Base-by-base conservation (phyloP, 1,140 invertebrate species). In the Megalopta genalis region DNA sequence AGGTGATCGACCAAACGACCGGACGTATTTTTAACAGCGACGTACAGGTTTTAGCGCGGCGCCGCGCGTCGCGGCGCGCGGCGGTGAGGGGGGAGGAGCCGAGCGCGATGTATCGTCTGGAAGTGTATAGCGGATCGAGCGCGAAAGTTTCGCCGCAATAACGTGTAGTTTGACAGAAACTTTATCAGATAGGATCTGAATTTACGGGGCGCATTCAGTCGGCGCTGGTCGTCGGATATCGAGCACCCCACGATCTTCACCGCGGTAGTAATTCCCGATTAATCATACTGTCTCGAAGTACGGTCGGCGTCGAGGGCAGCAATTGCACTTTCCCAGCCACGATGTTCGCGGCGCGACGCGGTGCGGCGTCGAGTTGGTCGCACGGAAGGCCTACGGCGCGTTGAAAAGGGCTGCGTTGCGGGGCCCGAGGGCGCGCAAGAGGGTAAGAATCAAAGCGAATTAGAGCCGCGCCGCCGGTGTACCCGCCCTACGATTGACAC, bases 401-500 rank as follows among this genome's bases (percentile, higher is more conserved):
- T 21, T 4, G 49, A 1, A 5, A 3, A 14, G 49, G 49, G 2
- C 14, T 21, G 16, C 14, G 49, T 21, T 12, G 49, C 0, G 6
- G 52, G 1, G n/a, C n/a, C 27, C 5, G 27, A 4, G 21, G 8
- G 27, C n/a, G n/a, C 14, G 37, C 23, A 37, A 37, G 54, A 77
- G 75, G 75, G 66, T 77, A 70, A 70, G 54, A 70, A 63, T 77
- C 66, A 77, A 77, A 77, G 75, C 75, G 27, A 77, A 77, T 77
- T 77, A 77, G 32, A 32, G 57, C 74, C 1, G 57, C 49, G 21
- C 57, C 42, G 42, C n/a, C 27, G 14, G 66, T n/a, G n/a, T 70
- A 52, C 62, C 66, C 39, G 39, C 54, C 25, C 54, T 18, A 25
- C 52, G 75, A 77, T 70, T 77, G 66, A 77, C 75, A 77, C 66